Base-by-base conservation (phyloP, 2,888 invertebrate species). In the Drosophila kokeensis region DNA sequence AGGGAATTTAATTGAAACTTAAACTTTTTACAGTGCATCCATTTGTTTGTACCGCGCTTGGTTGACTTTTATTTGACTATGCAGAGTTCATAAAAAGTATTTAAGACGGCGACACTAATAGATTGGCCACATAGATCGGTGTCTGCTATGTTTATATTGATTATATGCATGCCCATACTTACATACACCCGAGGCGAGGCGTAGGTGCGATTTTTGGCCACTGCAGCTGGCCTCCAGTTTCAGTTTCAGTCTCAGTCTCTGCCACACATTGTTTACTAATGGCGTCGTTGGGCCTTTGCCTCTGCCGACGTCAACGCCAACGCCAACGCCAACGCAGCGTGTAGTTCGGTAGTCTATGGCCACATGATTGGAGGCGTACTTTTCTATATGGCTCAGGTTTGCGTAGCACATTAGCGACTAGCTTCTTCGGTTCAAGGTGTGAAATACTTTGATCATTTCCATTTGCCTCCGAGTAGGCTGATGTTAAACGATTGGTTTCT, bases 381-480 rank as follows among this genome's bases (percentile, higher is more conserved):
- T 65, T 64, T 49, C 57, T 60, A 38, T 42, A 7, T 57, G 40
- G 48, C 42, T 30, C 18, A 13, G 60, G 62, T 62, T 71, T 79
- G 64, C 32, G 45, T 21, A 62, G 58, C 66, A 48, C 24, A 77
- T 85, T 89, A 89, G 69, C 75, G 53, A 24, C 40, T 61, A 15
- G 38, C 40, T 62, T 58, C 57, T 11, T 73, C 90, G 90, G 86
- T 67, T 42, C 63, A 15, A 75, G 73, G 83, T 90, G 89, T 80
- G 76, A 88, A 88, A 82, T 71, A 74, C 83, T 88, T 90, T 85
- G 90, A 85, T 85, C 90, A 78, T 87, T 67, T 60, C 32, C 13
- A 29, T 27, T 32, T 52, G 32, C 30, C 55, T 18, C 27, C 42
- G 62, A 42, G 62, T 60, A n/a, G 66, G 66, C 42, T 52, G 52